A percentile compares a stretch with the other conserved stretches of the same genome.
Conservation (phyloP, 2,888 invertebrate species). For the Prenolepis imparis region DNA sequence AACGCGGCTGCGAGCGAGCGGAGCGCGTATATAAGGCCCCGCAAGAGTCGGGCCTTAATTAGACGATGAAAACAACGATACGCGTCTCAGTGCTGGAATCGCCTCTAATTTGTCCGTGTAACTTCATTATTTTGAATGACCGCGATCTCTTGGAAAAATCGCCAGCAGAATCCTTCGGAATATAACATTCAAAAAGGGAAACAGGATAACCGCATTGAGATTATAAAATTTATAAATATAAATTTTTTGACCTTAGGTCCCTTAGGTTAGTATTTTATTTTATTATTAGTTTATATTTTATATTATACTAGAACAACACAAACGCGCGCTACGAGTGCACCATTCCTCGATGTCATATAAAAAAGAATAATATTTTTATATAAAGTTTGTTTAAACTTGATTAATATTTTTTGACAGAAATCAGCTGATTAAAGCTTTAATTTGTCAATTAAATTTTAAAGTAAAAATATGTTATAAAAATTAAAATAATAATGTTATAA, state of each 20-base stretch:
- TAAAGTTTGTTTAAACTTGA: no score
- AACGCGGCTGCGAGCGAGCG: slow-evolving; percentile 58
- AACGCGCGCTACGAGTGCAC: no score
- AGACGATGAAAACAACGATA: slow-evolving; percentile 76
- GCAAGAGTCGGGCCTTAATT: slow-evolving; percentile 74
- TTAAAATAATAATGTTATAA: no score
- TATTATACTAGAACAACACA: no score
- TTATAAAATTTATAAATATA: background rate
- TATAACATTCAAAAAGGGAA: background rate
- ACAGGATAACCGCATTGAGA: background rate
- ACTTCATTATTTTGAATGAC: slow-evolving; percentile 11
- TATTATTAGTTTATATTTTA: background rate
- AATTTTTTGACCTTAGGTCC: background rate
- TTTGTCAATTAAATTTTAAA: no score
- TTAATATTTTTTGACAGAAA: no score
- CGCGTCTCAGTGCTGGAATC: slow-evolving; percentile 11
- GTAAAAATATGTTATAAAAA: no score
- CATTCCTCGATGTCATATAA: no score
- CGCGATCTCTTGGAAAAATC: slow-evolving; percentile 16
- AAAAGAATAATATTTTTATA: no score
- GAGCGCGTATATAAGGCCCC: slow-evolving; percentile 41
- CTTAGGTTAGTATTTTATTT: background rate
- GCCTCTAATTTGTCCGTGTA: background rate
- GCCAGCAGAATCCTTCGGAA: background rate
- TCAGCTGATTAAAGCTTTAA: no score